Percentiles rank a stretch among this genome's conserved stretches.
Evolutionary conservation across 2,888 invertebrate genomes (phyloP).

Genomic region (Blera fallax): DNA sequence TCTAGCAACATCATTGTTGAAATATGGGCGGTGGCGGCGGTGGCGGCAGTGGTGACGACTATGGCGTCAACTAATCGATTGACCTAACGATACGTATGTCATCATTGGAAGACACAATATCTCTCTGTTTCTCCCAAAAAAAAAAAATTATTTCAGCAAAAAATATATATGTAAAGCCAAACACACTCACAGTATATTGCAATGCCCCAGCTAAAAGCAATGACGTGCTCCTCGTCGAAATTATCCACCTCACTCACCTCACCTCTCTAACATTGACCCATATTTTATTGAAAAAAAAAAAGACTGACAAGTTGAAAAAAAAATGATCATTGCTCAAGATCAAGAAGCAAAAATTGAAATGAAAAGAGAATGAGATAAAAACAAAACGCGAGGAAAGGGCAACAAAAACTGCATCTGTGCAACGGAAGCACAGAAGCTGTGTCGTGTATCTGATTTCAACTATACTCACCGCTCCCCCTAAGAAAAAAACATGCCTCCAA

Average conservation of each 20-base stretch:
- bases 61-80: conserved; percentile 66
- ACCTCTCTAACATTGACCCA: conserved; percentile 78
- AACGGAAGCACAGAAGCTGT: conserved; percentile 45
- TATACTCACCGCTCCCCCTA: conserved; percentile 1
- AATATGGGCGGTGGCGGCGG: conserved; percentile 47
- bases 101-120: conserved; percentile 34
- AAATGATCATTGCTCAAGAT: conserved; percentile 68
- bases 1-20: conserved; percentile 54
- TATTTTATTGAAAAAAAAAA: conserved; percentile 74
- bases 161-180: not conserved
- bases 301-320: conserved; percentile 47
- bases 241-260: conserved; percentile 30
- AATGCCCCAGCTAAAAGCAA: conserved; percentile 28
- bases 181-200: conserved; percentile 17
- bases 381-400: conserved; percentile 10
- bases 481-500: conserved; percentile 3
- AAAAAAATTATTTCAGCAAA: conserved; percentile 23
- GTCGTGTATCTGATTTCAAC: conserved; percentile 48
- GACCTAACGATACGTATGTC: conserved; percentile 59
- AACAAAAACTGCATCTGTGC: conserved; percentile 40
- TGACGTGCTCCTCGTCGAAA: conserved; percentile 45
- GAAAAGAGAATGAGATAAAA: conserved; percentile 34
- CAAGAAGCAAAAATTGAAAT: conserved; percentile 59
- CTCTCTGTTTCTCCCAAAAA: not conserved
- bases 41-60: not conserved